Evolutionary conservation across 2,113 vertebrate species (phyloP), one percentile per base, ranked within the genome.

Genomic region (Paralichthys olivaceus): DNA sequence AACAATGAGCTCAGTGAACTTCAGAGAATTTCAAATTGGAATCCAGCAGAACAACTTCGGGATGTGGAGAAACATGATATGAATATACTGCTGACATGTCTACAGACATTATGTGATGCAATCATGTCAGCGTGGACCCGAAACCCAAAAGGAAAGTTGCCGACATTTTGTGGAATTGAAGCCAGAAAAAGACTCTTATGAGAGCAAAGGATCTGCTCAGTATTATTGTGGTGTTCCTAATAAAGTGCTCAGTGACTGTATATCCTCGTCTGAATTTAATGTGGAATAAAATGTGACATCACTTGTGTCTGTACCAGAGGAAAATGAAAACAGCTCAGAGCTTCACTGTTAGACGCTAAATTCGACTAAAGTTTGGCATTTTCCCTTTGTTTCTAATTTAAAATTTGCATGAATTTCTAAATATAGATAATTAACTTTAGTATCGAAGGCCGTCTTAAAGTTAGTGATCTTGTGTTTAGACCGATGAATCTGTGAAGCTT

Each of bases 351-450:
- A 32, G 3, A 54, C 20, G 22, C 13, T 37, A 20, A 28, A 53
- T 11, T 23, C 59, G 43, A 45, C 14, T 57, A 57, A 80, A 4
- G 47, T 28, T 37, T 5, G 25, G 1, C 17, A 19, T 59, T 64
- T 34, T 32, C 14, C 4, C 11, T 49, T 53, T 53, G 14, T 29
- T 32, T 71, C 43, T 29, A 49, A 80, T 80, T 61, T n/a, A 28
- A 1, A 26, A 11, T 40, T 59, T 32, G 9, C 40, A 11, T 43
- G 40, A 53, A 13, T 43, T 45, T n/a, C n/a, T 53, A 7, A 22
- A 51, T 22, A 53, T 9, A 23, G 51, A 53, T 53, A 22, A 53
- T n/a, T 8, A 60, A 43, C 2, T 23, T 55, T 40, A 43, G 54
- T 26, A 53, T 25, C 29, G 4, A 20, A 17, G 29, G 54, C 57